Evolutionary conservation across 1,140 invertebrate species (phyloP), one percentile per base, ranked within the genome.

Genomic region (Procambarus clarkii): DNA sequence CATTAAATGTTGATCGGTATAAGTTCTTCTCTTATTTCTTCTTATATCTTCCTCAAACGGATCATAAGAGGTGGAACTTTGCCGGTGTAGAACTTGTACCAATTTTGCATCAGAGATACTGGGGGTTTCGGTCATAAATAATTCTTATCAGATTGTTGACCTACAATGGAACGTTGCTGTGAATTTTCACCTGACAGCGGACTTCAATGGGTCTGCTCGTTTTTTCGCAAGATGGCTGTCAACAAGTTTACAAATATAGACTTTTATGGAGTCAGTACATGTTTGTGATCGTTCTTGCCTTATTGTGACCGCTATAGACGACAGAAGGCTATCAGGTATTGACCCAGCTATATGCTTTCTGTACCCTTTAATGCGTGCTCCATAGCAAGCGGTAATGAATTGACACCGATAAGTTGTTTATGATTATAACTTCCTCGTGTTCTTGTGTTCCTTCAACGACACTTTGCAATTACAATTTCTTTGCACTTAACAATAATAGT

Each of bases 161-260:
- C 34, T 54, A 54, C 21, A 13, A 58, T 45, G n/a, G 79, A 81
- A 34, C n/a, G 54, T 58, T 58, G 11, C 79, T 50, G n/a, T 24
- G 79, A 54, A 54, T 81, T 58, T 54, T 54, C 34, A 81, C 54
- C n/a, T 81, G 79, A 24, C 48, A 54, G 79, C 8, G 15, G n/a
- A 81, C 50, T 58, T 58, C 50, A 50, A 24, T 58, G 21, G 34
- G 21, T 4, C 3, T 13, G 50, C 48, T 58, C 79, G 24, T 81
- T 50, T 54, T 81, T 81, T 81, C 24, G 21, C 7, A 34, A 54
- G 48, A 58, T 58, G 48, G 54, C 79, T 81, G n/a, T 50, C 79
- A 48, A 54, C 79, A 24, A 81, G 21, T 81, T 81, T 81, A 81
- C 79, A 81, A 54, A 54, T 81, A 81, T 81, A 81, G 79, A 81